Conservation (phyloP, 2,888 invertebrate genomes). For the Drosophila mulleri region DNA sequence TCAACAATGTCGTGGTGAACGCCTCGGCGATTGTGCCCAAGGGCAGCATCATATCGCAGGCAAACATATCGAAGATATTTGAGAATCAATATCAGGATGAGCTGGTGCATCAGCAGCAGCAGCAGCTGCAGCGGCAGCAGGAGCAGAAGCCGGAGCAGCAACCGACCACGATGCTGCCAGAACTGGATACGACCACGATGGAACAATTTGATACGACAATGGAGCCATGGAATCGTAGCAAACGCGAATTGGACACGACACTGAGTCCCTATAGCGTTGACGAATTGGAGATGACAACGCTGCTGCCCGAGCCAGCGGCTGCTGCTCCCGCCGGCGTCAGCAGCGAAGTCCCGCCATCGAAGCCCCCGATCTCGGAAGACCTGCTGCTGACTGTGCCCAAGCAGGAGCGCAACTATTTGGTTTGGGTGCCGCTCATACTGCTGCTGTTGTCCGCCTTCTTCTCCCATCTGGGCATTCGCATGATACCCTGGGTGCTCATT, state of each 20-base stretch:
- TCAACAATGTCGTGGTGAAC: constrained; percentile 84
- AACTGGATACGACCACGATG: constrained; percentile 40
- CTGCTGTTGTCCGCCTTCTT: constrained; percentile 89
- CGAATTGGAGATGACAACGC: constrained; percentile 52
- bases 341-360: constrained; percentile 14
- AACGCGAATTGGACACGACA: constrained; percentile 53
- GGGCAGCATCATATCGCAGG: constrained; percentile 79
- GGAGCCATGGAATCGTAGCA: constrained; percentile 63
- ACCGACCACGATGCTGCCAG: constrained; percentile 46
- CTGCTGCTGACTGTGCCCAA: constrained; percentile 82
- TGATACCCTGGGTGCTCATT: constrained; percentile 92
- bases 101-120: constrained; percentile 19
- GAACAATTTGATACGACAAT: constrained; percentile 16
- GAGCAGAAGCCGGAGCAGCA: constrained; percentile 4
- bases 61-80: constrained; percentile 83
- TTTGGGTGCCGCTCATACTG: constrained; percentile 90
- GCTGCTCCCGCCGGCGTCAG: constrained; percentile 6
- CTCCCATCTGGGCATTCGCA: constrained; percentile 88
- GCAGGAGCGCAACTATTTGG: constrained; percentile 86
- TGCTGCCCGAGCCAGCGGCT: constrained; percentile 18
- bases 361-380: constrained; percentile 64
- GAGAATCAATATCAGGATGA: constrained; percentile 73
- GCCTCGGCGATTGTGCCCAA: constrained; percentile 82
- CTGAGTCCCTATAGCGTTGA: constrained; percentile 16
- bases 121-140: background rate